Conservation (phyloP, 2,797 vertebrate genomes). For the Neostethus bicornis region DNA sequence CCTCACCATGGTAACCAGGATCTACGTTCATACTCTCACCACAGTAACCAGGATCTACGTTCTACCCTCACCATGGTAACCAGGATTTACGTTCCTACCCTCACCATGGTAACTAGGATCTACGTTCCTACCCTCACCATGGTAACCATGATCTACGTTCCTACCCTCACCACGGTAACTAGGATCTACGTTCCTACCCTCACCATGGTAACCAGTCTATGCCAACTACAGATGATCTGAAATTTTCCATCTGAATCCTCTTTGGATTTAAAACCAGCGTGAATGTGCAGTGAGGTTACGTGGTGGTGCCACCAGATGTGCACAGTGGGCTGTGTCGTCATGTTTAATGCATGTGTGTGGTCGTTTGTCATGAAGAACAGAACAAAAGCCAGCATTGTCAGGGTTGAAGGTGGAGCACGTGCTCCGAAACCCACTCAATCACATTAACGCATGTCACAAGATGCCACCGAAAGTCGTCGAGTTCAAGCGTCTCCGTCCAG, state of each 20-base stretch:
- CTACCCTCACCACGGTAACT: too few species aligned
- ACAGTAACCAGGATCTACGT: too few species aligned
- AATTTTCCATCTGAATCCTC: neutral
- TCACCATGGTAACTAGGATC: too few species aligned
- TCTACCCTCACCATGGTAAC: too few species aligned
- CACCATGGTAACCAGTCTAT: too few species aligned
- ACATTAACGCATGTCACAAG: slow-evolving; percentile 61
- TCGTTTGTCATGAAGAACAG: slow-evolving; percentile 12
- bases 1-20: too few species aligned
- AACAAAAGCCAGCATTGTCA: slow-evolving; percentile 29
- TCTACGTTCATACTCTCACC: too few species aligned
- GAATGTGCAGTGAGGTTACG: neutral
- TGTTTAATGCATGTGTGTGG: slow-evolving; percentile 14
- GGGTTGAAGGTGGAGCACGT: slow-evolving; percentile 16
- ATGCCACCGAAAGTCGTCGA: slow-evolving; percentile 25
- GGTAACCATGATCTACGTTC: too few species aligned
- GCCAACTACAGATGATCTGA: too few species aligned
- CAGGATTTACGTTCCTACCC: too few species aligned
- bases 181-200: too few species aligned
- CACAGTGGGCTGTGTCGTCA: neutral
- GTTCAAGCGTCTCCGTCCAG: slow-evolving; percentile 20
- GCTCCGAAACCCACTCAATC: slow-evolving; percentile 45
- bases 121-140: too few species aligned
- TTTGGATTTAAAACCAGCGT: slow-evolving; percentile 4
- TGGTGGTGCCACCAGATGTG: neutral